Evolutionary conservation across 1,140 invertebrate genomes (phyloP).

Genomic region (Oryctes rhinoceros): DNA sequence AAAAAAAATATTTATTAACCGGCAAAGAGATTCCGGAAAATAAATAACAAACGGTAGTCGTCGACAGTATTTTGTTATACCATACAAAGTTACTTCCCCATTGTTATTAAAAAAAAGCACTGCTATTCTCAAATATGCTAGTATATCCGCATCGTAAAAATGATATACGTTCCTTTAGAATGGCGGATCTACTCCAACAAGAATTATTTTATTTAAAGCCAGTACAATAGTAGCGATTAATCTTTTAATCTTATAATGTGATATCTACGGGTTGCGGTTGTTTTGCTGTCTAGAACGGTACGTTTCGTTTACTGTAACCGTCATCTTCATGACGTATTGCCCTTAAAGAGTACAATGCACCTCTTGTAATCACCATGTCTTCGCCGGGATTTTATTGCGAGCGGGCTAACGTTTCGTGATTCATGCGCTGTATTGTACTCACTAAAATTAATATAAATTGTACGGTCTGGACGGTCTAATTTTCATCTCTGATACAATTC

Average conservation of each 20-base stretch:
- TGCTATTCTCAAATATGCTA: neutral
- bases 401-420: constrained; percentile 8
- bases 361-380: neutral
- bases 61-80: neutral
- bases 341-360: constrained; percentile 32
- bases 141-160: constrained; percentile 30
- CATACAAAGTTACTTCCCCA: no score
- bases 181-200: neutral
- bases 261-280: neutral
- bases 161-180: constrained; percentile 14
- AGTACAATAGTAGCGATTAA: neutral
- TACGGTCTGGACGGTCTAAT: constrained; percentile 12
- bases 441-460: constrained; percentile 27
- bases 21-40: neutral
- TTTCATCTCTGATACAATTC: constrained; percentile 11
- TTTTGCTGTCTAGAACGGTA: neutral
- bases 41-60: neutral
- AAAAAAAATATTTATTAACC: no score
- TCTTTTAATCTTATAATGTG: constrained; percentile 40
- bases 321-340: constrained; percentile 39
- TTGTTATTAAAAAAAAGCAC: neutral
- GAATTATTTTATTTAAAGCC: constrained; percentile 37
- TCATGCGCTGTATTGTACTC: constrained; percentile 15
- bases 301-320: constrained; percentile 22
- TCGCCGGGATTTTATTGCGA: constrained; percentile 10